Percentiles rank a stretch among this genome's conserved stretches.
Evolutionary conservation across 2,888 invertebrate genomes (phyloP).

Genomic region (Lobophora halterata): DNA sequence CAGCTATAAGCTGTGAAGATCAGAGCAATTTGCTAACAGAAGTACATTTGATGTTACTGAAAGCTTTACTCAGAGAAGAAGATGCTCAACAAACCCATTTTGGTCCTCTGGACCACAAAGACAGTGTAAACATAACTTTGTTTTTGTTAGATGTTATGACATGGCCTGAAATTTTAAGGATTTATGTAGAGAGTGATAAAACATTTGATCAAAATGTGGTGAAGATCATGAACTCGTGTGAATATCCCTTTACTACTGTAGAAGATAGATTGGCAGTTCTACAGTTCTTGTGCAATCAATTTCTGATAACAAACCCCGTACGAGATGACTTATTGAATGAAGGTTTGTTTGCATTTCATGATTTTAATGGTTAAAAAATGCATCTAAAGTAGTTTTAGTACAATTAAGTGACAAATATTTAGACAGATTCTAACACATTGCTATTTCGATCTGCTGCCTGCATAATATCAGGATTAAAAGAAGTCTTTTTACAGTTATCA

Average conservation of each 20-base stretch:
- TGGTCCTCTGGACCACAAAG: constrained; percentile 97
- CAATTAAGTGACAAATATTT: no score
- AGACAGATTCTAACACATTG: no score
- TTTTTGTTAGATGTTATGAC: constrained; percentile 97
- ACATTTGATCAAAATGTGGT: constrained; percentile 87
- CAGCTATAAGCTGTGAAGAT: constrained; percentile 94
- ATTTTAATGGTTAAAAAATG: no score
- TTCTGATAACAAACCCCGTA: constrained; percentile 95
- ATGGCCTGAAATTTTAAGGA: constrained; percentile 95
- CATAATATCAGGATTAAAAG: no score
- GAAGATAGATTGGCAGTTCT: constrained; percentile 90
- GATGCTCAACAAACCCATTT: constrained; percentile 97
- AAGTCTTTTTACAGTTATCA: no score
- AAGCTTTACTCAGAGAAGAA: constrained; percentile 94
- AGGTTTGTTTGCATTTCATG: constrained; percentile 82
- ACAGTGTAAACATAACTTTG: constrained; percentile 95
- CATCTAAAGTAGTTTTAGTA: no score
- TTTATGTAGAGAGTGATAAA: constrained; percentile 95
- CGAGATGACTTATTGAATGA: constrained; percentile 96
- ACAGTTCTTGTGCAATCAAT: constrained; percentile 96
- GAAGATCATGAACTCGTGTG: constrained; percentile 85
- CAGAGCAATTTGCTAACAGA: constrained; percentile 95
- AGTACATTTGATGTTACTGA: constrained; percentile 95
- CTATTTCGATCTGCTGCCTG: no score
- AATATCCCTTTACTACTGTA: constrained; percentile 93